Evolutionary conservation across 2,113 vertebrate species (phyloP).

Genomic region (Dasypus novemcinctus): DNA sequence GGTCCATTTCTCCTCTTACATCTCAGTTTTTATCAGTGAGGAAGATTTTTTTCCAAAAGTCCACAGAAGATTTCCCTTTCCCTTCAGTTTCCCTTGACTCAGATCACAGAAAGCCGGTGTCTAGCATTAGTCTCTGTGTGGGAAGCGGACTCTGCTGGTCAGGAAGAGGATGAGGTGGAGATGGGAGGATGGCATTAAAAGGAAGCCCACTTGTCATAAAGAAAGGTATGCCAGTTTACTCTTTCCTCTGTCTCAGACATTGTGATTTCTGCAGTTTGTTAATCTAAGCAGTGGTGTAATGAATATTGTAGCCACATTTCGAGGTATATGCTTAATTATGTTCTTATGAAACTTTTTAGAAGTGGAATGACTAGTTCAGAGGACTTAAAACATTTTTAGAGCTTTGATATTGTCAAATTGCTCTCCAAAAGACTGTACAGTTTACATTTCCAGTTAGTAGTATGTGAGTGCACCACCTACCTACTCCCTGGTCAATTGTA

Average conservation of each 20-base stretch:
- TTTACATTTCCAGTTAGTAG: neutral
- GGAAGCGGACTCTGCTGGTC: neutral
- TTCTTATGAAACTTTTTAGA: conserved; percentile 6
- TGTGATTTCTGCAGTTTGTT: neutral
- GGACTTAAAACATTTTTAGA: conserved; percentile 5
- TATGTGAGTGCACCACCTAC: neutral
- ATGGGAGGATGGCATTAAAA: neutral
- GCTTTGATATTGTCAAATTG: neutral
- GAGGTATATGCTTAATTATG: neutral
- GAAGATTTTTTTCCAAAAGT: neutral
- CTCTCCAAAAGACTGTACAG: neutral
- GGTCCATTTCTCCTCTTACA: neutral
- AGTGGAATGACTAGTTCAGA: neutral
- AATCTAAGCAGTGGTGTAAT: neutral
- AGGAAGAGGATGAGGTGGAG: neutral
- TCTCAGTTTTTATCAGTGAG: neutral
- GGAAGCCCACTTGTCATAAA: fast-evolving
- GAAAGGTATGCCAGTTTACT: neutral
- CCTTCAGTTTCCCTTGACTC: neutral
- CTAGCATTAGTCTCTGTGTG: neutral
- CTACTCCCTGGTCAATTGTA: neutral
- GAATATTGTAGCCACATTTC: neutral
- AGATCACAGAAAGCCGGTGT: neutral
- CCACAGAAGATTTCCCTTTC: neutral
- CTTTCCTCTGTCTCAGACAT: neutral